Conservation (phyloP, 1,140 invertebrate species). For the Eurosta solidaginis region DNA sequence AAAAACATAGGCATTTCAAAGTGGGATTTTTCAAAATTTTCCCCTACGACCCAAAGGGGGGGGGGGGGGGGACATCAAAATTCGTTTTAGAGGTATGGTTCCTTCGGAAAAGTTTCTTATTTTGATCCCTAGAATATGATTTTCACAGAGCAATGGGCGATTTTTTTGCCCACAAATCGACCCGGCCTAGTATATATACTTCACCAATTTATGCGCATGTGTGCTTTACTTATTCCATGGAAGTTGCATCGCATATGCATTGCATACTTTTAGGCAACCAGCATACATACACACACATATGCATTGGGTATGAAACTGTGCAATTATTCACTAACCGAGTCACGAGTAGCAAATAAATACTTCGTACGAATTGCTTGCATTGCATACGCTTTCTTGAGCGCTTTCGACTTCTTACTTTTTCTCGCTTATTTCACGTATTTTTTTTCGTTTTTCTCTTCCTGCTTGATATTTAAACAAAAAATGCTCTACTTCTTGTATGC, state of each 20-base stretch:
- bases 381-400: neutral
- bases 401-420: neutral
- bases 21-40: no score
- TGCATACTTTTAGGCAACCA: neutral
- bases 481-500: slow-evolving; percentile 3
- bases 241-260: neutral
- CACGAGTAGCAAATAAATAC: neutral
- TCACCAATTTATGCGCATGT: neutral
- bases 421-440: neutral
- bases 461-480: no score
- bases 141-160: no score
- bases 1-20: no score
- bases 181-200: neutral
- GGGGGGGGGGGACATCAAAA: no score
- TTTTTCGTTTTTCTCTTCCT: no score
- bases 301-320: neutral
- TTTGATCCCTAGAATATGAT: no score
- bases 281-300: neutral
- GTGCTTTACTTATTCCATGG: neutral
- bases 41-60: no score
- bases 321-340: neutral
- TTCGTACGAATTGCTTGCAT: neutral
- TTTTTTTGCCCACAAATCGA: neutral
- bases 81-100: no score
- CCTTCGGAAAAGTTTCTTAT: no score